These are phyloP conservation scores for Myopa tessellatipennis DNA, from an alignment of 2,888 invertebrate species.

Conservation along the genomic window DNA sequence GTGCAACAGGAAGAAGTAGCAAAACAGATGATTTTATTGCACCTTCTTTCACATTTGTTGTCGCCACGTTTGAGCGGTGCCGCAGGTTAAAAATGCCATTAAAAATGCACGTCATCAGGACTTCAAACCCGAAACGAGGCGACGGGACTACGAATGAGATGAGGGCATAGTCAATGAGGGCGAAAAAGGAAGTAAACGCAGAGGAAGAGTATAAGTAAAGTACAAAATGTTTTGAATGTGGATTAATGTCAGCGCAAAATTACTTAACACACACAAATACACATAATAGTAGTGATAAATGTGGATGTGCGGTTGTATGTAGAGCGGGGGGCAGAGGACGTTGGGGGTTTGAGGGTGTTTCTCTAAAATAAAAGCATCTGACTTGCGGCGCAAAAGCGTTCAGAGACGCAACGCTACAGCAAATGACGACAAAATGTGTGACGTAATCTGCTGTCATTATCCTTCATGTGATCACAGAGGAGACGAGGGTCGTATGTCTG, in stretches of 20 bases:
- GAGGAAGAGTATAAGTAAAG: not conserved
- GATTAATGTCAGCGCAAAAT: slow-evolving; percentile 43
- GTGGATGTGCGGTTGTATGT: not conserved
- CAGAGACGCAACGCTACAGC: slow-evolving; percentile 3
- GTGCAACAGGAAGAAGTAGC: slow-evolving; percentile 1
- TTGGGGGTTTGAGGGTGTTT: slow-evolving; percentile 35
- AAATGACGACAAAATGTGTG: slow-evolving; percentile 43
- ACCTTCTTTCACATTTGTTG: slow-evolving; percentile 30
- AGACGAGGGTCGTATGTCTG: not conserved
- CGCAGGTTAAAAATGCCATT: slow-evolving; percentile 39
- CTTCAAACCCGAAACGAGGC: slow-evolving; percentile 19
- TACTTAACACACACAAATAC: slow-evolving; percentile 19
- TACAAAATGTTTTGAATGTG: slow-evolving; percentile 45
- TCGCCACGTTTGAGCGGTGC: slow-evolving; percentile 8
- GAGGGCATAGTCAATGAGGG: not conserved
- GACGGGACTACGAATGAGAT: not conserved
- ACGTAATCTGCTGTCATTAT: slow-evolving; percentile 47
- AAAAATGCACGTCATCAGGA: slow-evolving; percentile 40
- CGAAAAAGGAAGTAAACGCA: not conserved
- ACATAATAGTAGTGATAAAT: not conserved
- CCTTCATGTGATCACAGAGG: slow-evolving; percentile 45
- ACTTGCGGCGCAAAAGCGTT: slow-evolving; percentile 35
- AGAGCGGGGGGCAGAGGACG: not conserved
- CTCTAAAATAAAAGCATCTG: slow-evolving; percentile 42
- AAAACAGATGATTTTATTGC: too few species aligned